Base-by-base conservation (phyloP, 2,113 vertebrate genomes). In the Thalassarche chlororhynchos region DNA sequence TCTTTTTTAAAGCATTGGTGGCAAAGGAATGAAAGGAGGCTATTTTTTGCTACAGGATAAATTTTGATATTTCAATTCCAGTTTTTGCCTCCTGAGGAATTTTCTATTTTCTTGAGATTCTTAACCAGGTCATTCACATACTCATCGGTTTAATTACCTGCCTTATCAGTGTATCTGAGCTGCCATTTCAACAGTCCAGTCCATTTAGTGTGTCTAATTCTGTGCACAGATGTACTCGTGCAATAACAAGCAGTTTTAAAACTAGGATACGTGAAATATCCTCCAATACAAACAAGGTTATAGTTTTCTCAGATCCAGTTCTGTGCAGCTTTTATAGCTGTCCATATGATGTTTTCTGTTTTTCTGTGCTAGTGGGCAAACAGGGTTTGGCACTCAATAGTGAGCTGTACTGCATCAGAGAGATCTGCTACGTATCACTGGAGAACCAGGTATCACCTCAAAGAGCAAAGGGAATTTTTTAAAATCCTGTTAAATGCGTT, bases 1-100 rank as follows among this genome's bases (percentile, higher is more conserved):
- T 72, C 95, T 58, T 92, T 92, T 96, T 91, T 96, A 93, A 91
- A 96, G 94, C 91, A 66, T 8, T 49, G 77, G 89, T 94, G 78
- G 95, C 84, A 96, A 89, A 94, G 78, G 91, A 96, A 95, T 95
- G 66, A 97, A 97, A 95, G 84, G 93, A 93, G 75, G 62, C 95
- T 97, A 97, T 97, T 97, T 97, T 97, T 96, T 65, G 90, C 95
- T 96, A 49, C 62, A 20, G 95, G 97, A 96, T 79, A 96, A 96
- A 93, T 95, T 92, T 82, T 94, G 96, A 91, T 97, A 97, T 95
- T 96, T 95, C 94, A 89, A 83, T 94, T 95, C 97, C n/a, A 66
- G 40, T 89, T 94, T 96, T 97, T 92, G 89, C 96, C 91, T 95
- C 84, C 95, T 95, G 94, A 95, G 96, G 94, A 96, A 96, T 95